Base-by-base conservation (phyloP, 2,797 vertebrate species). In the Acipenser transmontanus region DNA sequence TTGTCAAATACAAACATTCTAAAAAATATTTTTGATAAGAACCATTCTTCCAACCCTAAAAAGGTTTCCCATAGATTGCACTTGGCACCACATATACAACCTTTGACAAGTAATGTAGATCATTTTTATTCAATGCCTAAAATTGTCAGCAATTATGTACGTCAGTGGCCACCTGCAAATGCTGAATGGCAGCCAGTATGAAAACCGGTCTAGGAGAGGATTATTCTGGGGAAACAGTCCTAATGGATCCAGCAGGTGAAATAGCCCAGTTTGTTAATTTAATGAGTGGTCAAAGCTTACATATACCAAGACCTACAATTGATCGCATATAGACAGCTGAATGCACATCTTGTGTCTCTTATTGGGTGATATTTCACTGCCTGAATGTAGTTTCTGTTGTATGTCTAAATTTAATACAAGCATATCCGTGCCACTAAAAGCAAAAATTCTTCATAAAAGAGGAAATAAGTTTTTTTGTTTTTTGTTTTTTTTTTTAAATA, bases 101-200 rank as follows among this genome's bases (percentile, higher is more conserved):
- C 95, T 99, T 98, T 98, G 95, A 97, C 95, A 96, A 98, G 96
- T 95, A 98, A 98, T 98, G 95, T 96, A 97, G 95, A 97, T 97
- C 94, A 97, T 98, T 99, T 98, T 98, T 98, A 99, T 99, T 99
- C 96, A 99, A 98, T 97, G 95, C 95, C 95, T 95, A 95, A 98
- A 99, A 99, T 99, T 98, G 97, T 98, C 95, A 91, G 96, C 95
- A 98, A 99, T 99, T 99, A 98, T 94, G 93, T 95, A 93, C 88
- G 93, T 96, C 97, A 98, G 93, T 95, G 94, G 94, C 96, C 97
- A 99, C 96, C 97, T 99, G 97, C 96, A 94, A 96, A 91, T 93
- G 91, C 94, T 98, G 97, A 98, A 99, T 96, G 95, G 93, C 95
- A 93, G 92, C 91, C 87, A 91, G 94, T 88, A 88, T 86, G 91